Evolutionary conservation across 2,113 vertebrate species (phyloP), one percentile per base, ranked within the genome.

Genomic region (Anas platyrhynchos): DNA sequence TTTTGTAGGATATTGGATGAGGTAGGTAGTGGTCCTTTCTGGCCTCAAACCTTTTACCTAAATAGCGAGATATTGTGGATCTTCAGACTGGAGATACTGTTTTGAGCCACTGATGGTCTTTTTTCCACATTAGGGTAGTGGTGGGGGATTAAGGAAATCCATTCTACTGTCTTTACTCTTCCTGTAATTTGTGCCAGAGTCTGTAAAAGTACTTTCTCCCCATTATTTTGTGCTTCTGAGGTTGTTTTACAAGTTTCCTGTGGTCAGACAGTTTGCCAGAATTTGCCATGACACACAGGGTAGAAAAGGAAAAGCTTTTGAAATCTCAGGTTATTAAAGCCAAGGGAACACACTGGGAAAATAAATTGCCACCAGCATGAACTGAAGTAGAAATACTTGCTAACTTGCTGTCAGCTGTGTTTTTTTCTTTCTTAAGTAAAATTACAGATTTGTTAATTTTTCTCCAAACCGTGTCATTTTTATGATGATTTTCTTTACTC

Each of bases 331-430:
- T 91, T 95, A 93, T 86, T 94, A 85, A 96, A 94, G 58, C 65
- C 41, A 88, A 80, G 46, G 34, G 52, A 21, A 68, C 84, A 73
- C 76, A 80, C 85, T 87, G 82, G 34, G 85, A 94, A 93, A 94
- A 96, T 86, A 93, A 96, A 94, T 93, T 94, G 67, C 74, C 74
- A 83, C 32, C 89, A 94, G 71, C 89, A 36, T 88, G 89, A 90
- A 85, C 46, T 88, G 63, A 74, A 91, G 62, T 90, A 83, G 66
- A 94, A 95, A 50, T 95, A 96, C 86, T 94, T 95, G 78, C 77
- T 94, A 90, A 80, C 59, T 94, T 94, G 56, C 59, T 91, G 80
- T 71, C 83, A 89, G 48, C 38, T 14, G 22, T 21, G 56, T 29
- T 90, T 75, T 54, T 52, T 79, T 58, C 16, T 58, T 77, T 80